phyloP scores from a whole-genome alignment of 1,140 invertebrate species.

The Ericerus pela region DNA sequence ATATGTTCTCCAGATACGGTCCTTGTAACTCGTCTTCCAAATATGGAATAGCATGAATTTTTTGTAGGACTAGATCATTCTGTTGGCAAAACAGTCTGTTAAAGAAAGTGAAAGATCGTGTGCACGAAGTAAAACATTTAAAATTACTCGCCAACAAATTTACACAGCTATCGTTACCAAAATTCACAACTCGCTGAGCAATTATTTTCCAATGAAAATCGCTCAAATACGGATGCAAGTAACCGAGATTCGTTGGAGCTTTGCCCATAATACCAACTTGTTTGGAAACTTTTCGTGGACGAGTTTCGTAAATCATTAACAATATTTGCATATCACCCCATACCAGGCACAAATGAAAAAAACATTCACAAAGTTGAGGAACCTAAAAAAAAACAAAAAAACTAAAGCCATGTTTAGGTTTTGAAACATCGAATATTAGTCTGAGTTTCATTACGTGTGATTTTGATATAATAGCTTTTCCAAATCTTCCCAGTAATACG shows the following conservation, averaged over 20 bases:
- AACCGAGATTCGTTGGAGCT: conserved; percentile 4
- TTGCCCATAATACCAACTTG: neutral
- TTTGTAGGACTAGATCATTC: conserved; percentile 5
- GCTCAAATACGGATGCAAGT: conserved; percentile 7
- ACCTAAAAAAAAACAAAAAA: neutral
- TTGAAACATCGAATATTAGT: neutral
- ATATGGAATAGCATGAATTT: conserved; percentile 5
- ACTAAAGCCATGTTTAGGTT: neutral
- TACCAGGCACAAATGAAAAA: neutral
- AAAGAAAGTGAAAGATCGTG: neutral
- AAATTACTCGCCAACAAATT: conserved; percentile 1
- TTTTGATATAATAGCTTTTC: conserved; percentile 1
- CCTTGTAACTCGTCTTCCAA: conserved; percentile 10
- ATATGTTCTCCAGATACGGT: neutral
- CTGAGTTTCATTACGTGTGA: conserved; percentile 2
- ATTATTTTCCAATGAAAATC: conserved; percentile 10
- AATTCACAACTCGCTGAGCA: conserved; percentile 11
- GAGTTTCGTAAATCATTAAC: neutral
- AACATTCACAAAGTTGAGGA: neutral
- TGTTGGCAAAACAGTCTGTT: neutral
- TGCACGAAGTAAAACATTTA: neutral
- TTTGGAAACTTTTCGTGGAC: neutral
- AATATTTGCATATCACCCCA: conserved; percentile 11
- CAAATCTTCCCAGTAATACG: neutral
- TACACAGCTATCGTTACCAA: neutral